These are phyloP conservation scores for Poecilobothrus nobilitatus DNA, from an alignment of 2,888 invertebrate species.

Conservation along the genomic window DNA sequence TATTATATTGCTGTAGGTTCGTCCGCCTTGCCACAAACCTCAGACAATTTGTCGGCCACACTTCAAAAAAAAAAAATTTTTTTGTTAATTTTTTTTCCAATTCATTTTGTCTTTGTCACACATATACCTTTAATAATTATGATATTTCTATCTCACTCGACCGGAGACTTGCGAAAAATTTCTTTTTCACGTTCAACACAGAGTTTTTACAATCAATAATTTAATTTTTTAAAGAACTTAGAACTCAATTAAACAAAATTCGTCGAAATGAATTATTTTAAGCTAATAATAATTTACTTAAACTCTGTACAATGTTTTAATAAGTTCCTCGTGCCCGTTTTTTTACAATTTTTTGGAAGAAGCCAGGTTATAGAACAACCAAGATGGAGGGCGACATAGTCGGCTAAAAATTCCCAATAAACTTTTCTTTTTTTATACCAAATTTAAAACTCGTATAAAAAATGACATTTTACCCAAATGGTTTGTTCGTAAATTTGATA, in stretches of 20 bases:
- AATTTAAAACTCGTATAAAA: neutral
- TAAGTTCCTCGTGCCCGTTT: conserved; percentile 16
- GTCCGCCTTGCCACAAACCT: conserved; percentile 18
- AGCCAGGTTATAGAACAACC: conserved; percentile 12
- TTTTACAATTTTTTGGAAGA: conserved; percentile 17
- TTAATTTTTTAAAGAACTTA: conserved; percentile 1
- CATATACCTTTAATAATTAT: neutral
- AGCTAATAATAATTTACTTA: neutral
- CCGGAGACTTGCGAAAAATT: conserved; percentile 10
- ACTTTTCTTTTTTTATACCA: neutral
- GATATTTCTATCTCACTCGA: conserved; percentile 5
- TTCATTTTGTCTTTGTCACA: conserved; percentile 3
- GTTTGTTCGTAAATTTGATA: too few relatives aligned
- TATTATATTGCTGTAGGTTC: conserved; percentile 12
- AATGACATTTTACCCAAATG: neutral
- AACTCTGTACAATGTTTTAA: neutral
- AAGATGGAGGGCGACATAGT: conserved; percentile 6
- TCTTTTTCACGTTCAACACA: conserved; percentile 9
- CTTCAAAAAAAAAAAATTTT: conserved; percentile 18
- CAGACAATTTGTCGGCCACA: conserved; percentile 20
- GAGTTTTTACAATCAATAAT: conserved; percentile 3
- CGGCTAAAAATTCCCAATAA: neutral
- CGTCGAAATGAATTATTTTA: neutral
- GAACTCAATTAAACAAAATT: conserved; percentile 4
- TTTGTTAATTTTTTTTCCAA: conserved; percentile 14